phyloP scores from a whole-genome alignment of 2,888 invertebrate genomes.

The Scaptodrosophila latifasciaeformis region DNA sequence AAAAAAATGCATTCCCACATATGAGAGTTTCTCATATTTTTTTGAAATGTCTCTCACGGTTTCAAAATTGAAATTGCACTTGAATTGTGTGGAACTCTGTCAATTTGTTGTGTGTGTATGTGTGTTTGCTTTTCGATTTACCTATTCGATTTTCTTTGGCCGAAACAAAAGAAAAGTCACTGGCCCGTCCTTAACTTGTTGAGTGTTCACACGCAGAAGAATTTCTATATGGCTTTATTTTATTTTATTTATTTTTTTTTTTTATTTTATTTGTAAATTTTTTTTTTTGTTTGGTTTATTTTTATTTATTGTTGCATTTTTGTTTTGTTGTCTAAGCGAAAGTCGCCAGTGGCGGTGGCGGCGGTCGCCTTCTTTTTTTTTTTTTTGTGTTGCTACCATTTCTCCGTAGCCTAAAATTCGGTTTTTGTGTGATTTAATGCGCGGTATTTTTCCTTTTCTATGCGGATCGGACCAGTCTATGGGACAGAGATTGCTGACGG shows the following conservation, averaged over 20 bases:
- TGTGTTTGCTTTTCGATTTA: background rate
- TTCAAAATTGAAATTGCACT: background rate
- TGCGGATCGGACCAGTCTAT: background rate
- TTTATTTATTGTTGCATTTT: slow-evolving; percentile 5
- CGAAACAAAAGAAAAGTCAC: no score
- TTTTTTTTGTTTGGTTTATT: slow-evolving; percentile 21
- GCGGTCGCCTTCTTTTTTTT: slow-evolving; percentile 4
- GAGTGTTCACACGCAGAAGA: no score
- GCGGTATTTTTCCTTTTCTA: slow-evolving; percentile 40
- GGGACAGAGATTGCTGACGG: slow-evolving; percentile 2
- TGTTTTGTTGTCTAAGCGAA: slow-evolving; percentile 27
- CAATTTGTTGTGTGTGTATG: background rate
- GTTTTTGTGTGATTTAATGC: slow-evolving; percentile 57
- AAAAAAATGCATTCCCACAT: background rate
- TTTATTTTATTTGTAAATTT: slow-evolving; percentile 23
- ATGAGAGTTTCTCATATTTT: no score
- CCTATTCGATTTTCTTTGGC: no score
- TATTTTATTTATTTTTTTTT: slow-evolving; percentile 17
- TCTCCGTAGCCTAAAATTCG: slow-evolving; percentile 24
- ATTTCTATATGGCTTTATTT: slow-evolving; percentile 5
- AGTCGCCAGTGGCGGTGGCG: slow-evolving; percentile 15
- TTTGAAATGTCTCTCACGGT: no score
- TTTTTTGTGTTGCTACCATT: slow-evolving; percentile 64
- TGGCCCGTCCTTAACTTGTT: no score
- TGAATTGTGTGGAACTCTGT: background rate